These are phyloP conservation scores for Malacosoma neustria DNA, from an alignment of 2,888 invertebrate genomes.

Conservation along the genomic window DNA sequence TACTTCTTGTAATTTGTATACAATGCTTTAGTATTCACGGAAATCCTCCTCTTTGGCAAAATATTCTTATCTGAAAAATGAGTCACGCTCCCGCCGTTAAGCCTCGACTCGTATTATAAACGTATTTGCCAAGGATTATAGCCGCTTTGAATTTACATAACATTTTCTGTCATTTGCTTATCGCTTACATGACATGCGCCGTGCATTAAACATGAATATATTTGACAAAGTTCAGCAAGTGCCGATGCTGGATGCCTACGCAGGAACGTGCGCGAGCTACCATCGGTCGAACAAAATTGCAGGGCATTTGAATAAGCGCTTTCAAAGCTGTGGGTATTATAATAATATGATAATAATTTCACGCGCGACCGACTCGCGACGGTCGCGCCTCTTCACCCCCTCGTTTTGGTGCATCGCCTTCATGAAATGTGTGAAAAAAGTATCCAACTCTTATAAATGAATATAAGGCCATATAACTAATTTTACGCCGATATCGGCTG, in stretches of 20 bases:
- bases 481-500: conserved; percentile 32
- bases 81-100: conserved; percentile 52
- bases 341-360: conserved; percentile 67
- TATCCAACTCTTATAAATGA: conserved; percentile 29
- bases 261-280: conserved; percentile 37
- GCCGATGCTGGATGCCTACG: conserved; percentile 46
- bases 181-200: conserved; percentile 65
- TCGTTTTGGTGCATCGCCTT: conserved; percentile 30
- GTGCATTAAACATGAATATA: conserved; percentile 65
- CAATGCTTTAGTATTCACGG: no score
- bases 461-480: conserved; percentile 22
- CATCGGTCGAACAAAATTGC: conserved; percentile 25
- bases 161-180: conserved; percentile 73
- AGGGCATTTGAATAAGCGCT: conserved; percentile 69
- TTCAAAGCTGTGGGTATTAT: conserved; percentile 55
- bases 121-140: conserved; percentile 58
- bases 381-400: conserved; percentile 31
- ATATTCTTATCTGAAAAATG: conserved; percentile 28
- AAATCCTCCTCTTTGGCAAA: not conserved
- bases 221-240: conserved; percentile 62
- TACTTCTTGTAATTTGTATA: no score
- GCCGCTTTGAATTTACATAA: conserved; percentile 66
- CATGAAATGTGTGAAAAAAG: conserved; percentile 64
- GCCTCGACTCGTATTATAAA: conserved; percentile 50
- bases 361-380: conserved; percentile 54